Base-by-base conservation (phyloP, 2,888 invertebrate genomes). In the Brachyopa scutellaris region DNA sequence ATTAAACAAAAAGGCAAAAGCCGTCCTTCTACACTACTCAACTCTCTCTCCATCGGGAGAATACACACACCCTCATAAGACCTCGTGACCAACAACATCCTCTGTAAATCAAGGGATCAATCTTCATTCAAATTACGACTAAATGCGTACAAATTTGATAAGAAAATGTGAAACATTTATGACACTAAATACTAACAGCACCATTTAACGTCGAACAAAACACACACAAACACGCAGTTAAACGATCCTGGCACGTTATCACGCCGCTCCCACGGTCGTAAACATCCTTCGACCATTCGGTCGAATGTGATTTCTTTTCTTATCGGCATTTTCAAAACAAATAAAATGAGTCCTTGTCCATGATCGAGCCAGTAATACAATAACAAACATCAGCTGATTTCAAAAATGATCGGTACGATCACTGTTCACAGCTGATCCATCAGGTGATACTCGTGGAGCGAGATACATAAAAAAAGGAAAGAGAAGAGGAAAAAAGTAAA, bases 311-410 rank as follows among this genome's bases (percentile, higher is more conserved):
- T 53, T 45, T 42, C 31, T 31, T 55, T 55, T 45, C 55, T 69
- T 69, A 69, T 69, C 69, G 59, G 29, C 26, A 49, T 38, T 38
- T 59, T 59, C 19, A 19, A 59, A 69, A 49, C 38, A 59, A 59
- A 69, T 49, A 69, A 36, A 49, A 62, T n/a, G 38, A 26, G 11
- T 64, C 49, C 36, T 51, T 17, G 49, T 36, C 36, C 47, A 9
- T 36, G 13, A 13, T 23, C 13, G n/a, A 40, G 19, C n/a, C 23
- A 33, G 33, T 15, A 17, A n/a, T 76, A 76, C 67, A 79, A 74
- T 62, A 79, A 74, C 55, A 79, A 67, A 79, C 33, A 67, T 79
- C 79, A 79, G 79, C 79, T 79, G 79, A 79, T 70, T 77, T 21
- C 31, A n/a, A 19, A 7, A 15, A 45, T 53, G 38, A 69, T 26